Conservation (phyloP, 2,113 vertebrate genomes). For the Brachyhypopomus occidentalis region DNA sequence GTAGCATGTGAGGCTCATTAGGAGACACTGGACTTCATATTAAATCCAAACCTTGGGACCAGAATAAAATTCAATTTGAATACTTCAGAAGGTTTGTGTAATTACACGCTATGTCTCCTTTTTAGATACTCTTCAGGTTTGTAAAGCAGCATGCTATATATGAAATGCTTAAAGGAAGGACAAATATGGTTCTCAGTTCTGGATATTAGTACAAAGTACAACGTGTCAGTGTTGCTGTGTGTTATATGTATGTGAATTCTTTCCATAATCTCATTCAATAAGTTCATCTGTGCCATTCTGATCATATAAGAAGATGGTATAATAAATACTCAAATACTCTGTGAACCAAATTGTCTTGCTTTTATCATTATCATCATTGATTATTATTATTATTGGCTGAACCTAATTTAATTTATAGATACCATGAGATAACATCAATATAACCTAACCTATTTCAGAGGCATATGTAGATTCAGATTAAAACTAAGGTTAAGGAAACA, state of each 20-base stretch:
- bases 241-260: too few relatives aligned
- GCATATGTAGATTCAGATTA: not conserved
- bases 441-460: not conserved
- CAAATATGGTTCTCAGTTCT: not conserved
- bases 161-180: slow-evolving; percentile 9
- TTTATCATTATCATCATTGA: too few relatives aligned
- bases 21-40: slow-evolving; percentile 11
- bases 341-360: too few relatives aligned
- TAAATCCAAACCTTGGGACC: slow-evolving; percentile 57
- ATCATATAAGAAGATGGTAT: too few relatives aligned
- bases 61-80: slow-evolving; percentile 53
- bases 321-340: too few relatives aligned
- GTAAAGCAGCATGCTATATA: not conserved
- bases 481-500: not conserved
- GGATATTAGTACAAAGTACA: not conserved
- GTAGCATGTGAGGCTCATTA: slow-evolving; percentile 56
- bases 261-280: too few relatives aligned
- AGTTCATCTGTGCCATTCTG: too few relatives aligned
- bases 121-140: slow-evolving; percentile 8
- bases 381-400: too few relatives aligned
- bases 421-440: too few relatives aligned
- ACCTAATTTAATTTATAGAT: too few relatives aligned
- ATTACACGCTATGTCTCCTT: slow-evolving; percentile 28
- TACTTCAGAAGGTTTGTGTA: slow-evolving; percentile 40
- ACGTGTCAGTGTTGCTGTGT: too few relatives aligned